These are phyloP conservation scores for Pogoniulus pusillus DNA, from an alignment of 2,797 vertebrate genomes.

Conservation along the genomic window DNA sequence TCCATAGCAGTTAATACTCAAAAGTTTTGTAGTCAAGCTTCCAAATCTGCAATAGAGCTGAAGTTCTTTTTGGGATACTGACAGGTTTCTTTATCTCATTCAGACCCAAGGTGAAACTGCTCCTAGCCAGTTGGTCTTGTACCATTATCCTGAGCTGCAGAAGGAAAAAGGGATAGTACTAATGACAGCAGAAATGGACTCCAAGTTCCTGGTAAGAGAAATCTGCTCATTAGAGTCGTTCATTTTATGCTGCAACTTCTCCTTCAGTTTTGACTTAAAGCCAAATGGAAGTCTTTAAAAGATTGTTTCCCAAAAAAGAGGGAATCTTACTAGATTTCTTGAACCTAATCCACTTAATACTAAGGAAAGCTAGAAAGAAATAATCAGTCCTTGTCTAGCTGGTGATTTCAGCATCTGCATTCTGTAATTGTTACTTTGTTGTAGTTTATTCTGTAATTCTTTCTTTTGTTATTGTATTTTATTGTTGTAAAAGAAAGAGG, in stretches of 20 bases:
- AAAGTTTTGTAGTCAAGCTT: background rate
- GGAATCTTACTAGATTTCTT: background rate
- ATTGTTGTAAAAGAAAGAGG: background rate
- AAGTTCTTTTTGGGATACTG: background rate
- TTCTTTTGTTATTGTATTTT: background rate
- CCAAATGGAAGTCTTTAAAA: background rate
- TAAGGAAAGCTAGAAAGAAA: background rate
- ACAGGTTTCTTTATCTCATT: background rate
- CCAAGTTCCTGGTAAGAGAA: conserved; percentile 85
- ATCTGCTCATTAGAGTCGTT: background rate
- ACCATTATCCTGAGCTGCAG: conserved; percentile 91
- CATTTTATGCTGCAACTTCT: background rate
- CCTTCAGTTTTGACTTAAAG: background rate
- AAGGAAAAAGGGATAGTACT: conserved; percentile 90
- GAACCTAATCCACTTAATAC: background rate
- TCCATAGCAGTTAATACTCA: background rate
- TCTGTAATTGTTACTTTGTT: too few relatives aligned
- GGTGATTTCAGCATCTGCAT: background rate
- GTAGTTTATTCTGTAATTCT: background rate
- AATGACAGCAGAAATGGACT: conserved; percentile 93
- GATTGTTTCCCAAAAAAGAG: background rate
- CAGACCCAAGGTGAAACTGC: conserved; percentile 86
- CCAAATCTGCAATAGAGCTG: background rate
- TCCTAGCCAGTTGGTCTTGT: conserved; percentile 90
- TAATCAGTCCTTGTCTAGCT: background rate